Base-by-base conservation (phyloP, 2,797 vertebrate genomes). In the Synaphobranchus kaupii region DNA sequence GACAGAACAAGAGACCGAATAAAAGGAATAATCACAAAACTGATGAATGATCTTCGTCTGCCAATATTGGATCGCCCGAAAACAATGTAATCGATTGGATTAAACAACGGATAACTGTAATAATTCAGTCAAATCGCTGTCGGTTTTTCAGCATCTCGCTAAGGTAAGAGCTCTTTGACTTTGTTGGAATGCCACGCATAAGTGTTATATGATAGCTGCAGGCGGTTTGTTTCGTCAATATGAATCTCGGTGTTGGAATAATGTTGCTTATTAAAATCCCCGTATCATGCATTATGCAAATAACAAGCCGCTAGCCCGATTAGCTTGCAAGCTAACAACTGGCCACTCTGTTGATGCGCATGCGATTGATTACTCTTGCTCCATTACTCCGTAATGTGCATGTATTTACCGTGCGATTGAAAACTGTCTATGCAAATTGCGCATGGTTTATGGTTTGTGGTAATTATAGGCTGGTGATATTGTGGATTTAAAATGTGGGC, bases 131-230 rank as follows among this genome's bases (percentile, higher is more conserved):
- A 5, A 39, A 47, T 20, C 17, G 44, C 76, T 80, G 76, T 80
- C 76, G 44, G 7, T 47, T 47, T 80, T 22, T 4, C 76, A 80
- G 76, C 17, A 80, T 80, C 76, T 80, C 20, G 39, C 76, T 22
- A 80, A 80, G 76, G 76, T 80, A 80, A 80, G 73, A 44, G 44
- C 76, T 80, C 9, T 25, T 44, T 48, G 39, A 80, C 39, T 80
- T 48, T 80, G 76, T 48, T 80, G 76, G 76, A 76, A 76, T 76
- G 71, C 13, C 15, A 76, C 31, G 71, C 17, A 39, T 39, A 76
- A 4, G 71, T 48, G 76, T 80, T 80, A 50, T 48, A 25, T 48
- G 76, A 80, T 80, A 0, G 44, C 76, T 48, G 0, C 44, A n/a
- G 20, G 39, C 44, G 44, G 76, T 17, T 80, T 48, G 25, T 80